Conservation (phyloP, 2,797 vertebrate species). For the Moxostoma hubbsi region DNA sequence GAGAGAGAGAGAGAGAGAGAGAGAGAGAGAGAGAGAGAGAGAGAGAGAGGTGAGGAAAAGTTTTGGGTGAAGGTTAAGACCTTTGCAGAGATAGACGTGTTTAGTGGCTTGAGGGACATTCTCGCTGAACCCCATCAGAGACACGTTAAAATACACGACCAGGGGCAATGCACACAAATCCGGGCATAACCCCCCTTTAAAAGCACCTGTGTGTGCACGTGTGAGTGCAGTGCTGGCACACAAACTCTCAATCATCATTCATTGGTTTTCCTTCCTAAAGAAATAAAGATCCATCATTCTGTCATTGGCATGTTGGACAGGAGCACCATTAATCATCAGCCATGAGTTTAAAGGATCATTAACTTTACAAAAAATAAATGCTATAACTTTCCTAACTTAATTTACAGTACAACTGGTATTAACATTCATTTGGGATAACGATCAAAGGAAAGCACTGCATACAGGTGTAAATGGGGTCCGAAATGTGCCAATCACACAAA, state of each 20-base stretch:
- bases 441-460: neutral
- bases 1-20: slow-evolving; percentile 5
- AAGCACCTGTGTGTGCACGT: slow-evolving; percentile 29
- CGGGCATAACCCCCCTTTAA: slow-evolving; percentile 8
- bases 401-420: neutral
- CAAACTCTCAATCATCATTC: slow-evolving; percentile 44
- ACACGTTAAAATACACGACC: slow-evolving; percentile 38
- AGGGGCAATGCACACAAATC: slow-evolving; percentile 22
- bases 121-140: slow-evolving; percentile 43
- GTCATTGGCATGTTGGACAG: slow-evolving; percentile 37
- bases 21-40: slow-evolving; percentile 17
- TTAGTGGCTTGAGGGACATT: slow-evolving; percentile 59
- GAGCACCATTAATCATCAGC: slow-evolving; percentile 40
- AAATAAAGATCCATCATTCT: slow-evolving; percentile 51
- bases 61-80: slow-evolving; percentile 52
- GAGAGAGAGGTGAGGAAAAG: slow-evolving; percentile 46
- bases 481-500: neutral
- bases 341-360: slow-evolving; percentile 31
- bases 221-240: slow-evolving; percentile 31
- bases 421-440: neutral
- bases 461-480: neutral
- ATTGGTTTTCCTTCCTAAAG: slow-evolving; percentile 41
- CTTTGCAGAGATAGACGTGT: slow-evolving; percentile 52
- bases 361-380: slow-evolving; percentile 28
- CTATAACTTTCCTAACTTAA: neutral